These are phyloP conservation scores for Lycaena phlaeas DNA, from an alignment of 2,888 invertebrate genomes.

Conservation along the genomic window DNA sequence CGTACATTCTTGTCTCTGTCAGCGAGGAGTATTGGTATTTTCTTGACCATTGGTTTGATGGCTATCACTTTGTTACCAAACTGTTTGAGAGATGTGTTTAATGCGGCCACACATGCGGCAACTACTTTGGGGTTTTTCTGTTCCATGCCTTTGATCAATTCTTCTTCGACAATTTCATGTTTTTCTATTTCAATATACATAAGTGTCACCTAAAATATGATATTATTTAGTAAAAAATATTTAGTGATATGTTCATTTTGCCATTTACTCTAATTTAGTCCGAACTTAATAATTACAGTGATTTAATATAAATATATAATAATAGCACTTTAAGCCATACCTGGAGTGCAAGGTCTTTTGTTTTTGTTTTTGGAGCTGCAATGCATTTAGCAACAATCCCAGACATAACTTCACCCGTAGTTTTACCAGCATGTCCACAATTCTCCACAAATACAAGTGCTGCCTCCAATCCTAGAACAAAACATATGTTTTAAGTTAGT, in stretches of 20 bases:
- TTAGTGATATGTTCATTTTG: too few relatives aligned
- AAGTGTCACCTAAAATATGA: constrained; percentile 77
- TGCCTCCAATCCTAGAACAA: constrained; percentile 80
- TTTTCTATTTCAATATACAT: constrained; percentile 98
- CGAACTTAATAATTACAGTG: too few relatives aligned
- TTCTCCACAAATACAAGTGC: constrained; percentile 93
- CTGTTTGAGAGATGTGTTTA: constrained; percentile 85
- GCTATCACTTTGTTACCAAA: constrained; percentile 94
- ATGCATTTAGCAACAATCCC: constrained; percentile 94
- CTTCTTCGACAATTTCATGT: constrained; percentile 90
- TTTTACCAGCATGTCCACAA: constrained; percentile 88
- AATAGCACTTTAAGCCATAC: too few relatives aligned
- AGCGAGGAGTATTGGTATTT: constrained; percentile 86
- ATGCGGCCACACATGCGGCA: constrained; percentile 83
- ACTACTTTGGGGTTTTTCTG: constrained; percentile 98
- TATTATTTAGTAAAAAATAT: background rate
- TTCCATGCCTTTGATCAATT: constrained; percentile 93
- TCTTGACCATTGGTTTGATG: constrained; percentile 91
- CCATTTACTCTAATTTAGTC: too few relatives aligned
- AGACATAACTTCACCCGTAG: constrained; percentile 89
- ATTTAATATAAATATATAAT: too few relatives aligned
- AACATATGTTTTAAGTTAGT: too few relatives aligned
- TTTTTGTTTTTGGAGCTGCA: constrained; percentile 91
- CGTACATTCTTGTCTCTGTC: constrained; percentile 94
- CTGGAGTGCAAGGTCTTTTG: constrained; percentile 92